These are phyloP conservation scores for Chelonus insularis DNA, from an alignment of 1,140 invertebrate species.

Conservation along the genomic window DNA sequence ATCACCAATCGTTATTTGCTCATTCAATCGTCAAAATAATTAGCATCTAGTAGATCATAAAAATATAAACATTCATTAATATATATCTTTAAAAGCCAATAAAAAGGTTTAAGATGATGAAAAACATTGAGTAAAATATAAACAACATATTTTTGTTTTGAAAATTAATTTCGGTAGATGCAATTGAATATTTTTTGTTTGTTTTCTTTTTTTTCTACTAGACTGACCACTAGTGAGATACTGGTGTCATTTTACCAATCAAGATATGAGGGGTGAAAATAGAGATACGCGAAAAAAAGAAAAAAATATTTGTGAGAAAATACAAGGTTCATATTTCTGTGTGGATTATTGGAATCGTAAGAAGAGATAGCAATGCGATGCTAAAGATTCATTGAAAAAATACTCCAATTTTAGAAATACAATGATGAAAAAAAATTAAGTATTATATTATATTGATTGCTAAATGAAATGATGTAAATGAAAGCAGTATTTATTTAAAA, in stretches of 20 bases:
- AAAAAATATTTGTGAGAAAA: not conserved
- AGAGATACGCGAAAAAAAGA: not conserved
- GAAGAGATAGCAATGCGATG: not conserved
- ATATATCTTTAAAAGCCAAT: no score
- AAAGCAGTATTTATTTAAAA: no score
- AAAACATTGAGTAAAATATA: no score
- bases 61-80: no score
- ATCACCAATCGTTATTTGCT: slow-evolving; percentile 13
- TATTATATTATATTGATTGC: no score
- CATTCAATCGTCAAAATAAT: not conserved
- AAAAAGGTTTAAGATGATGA: no score
- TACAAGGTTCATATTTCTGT: not conserved
- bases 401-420: no score
- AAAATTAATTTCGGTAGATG: no score
- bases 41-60: not conserved
- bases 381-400: no score
- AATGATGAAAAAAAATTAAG: not conserved
- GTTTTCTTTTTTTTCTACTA: not conserved
- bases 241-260: slow-evolving; percentile 48
- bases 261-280: slow-evolving; percentile 14
- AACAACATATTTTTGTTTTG: not conserved
- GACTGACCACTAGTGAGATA: not conserved
- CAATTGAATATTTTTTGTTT: not conserved
- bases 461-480: no score
- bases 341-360: not conserved